These are phyloP conservation scores for Protonibea diacanthus DNA, from an alignment of 2,797 vertebrate species.

Conservation along the genomic window DNA sequence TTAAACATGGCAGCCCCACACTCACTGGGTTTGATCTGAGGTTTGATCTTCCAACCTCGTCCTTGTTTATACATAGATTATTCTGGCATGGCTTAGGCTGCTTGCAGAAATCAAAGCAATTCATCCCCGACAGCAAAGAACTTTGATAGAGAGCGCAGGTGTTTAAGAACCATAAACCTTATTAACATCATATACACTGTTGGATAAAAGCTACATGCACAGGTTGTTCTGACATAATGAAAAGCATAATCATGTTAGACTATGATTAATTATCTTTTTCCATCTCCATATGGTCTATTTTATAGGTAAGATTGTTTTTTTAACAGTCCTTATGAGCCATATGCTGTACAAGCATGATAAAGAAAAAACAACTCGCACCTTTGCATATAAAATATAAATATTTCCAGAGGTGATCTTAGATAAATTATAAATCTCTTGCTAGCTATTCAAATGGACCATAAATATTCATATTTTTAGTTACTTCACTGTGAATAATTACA, in stretches of 20 bases:
- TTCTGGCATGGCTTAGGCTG: conserved; percentile 39
- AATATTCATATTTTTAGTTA: conserved; percentile 44
- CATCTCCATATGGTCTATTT: neutral
- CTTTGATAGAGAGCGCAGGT: conserved; percentile 14
- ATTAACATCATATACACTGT: neutral
- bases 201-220: neutral
- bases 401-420: conserved; percentile 1
- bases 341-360: neutral
- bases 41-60: conserved; percentile 67
- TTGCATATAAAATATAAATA: neutral
- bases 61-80: conserved; percentile 77
- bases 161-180: conserved; percentile 23
- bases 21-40: conserved; percentile 66
- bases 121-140: conserved; percentile 24
- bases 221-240: neutral
- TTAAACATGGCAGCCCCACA: conserved; percentile 50
- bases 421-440: conserved; percentile 4
- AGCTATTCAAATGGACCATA: conserved; percentile 4
- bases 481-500: conserved; percentile 23
- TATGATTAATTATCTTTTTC: neutral
- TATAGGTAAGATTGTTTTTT: neutral
- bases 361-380: neutral
- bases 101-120: conserved; percentile 63
- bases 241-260: neutral
- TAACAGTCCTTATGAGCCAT: neutral